These are phyloP conservation scores for Zapus hudsonius DNA, from an alignment of 2,113 vertebrate genomes.

Conservation along the genomic window DNA sequence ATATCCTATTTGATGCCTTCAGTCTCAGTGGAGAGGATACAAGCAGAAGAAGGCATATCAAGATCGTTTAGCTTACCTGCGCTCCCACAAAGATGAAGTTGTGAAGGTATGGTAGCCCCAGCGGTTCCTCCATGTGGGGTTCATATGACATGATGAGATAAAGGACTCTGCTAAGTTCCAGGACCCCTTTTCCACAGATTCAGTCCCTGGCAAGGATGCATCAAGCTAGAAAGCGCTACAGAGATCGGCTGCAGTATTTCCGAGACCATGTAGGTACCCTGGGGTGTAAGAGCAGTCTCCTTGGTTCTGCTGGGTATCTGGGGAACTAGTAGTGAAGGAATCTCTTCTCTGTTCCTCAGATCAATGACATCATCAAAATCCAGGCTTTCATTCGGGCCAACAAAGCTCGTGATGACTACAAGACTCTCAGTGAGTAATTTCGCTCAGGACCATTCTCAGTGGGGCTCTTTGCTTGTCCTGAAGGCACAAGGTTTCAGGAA, in stretches of 20 bases:
- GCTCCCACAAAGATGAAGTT: slow-evolving; percentile 90
- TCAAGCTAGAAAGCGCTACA: slow-evolving; percentile 95
- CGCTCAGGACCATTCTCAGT: neutral
- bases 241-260: slow-evolving; percentile 95
- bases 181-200: slow-evolving; percentile 85
- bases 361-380: slow-evolving; percentile 95
- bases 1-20: slow-evolving; percentile 54
- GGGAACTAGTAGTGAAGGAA: neutral
- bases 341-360: slow-evolving; percentile 84
- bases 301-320: neutral
- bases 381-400: slow-evolving; percentile 99
- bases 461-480: slow-evolving; percentile 45
- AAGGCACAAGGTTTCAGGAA: slow-evolving; percentile 64
- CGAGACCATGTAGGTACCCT: slow-evolving; percentile 91
- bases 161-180: neutral
- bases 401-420: slow-evolving; percentile 99
- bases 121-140: neutral
- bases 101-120: slow-evolving; percentile 89
- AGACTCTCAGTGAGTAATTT: slow-evolving; percentile 95
- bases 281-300: neutral
- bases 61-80: slow-evolving; percentile 89
- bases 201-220: slow-evolving; percentile 96
- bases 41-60: slow-evolving; percentile 93
- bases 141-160: fast-evolving
- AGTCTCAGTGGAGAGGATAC: slow-evolving; percentile 97